phyloP scores from a whole-genome alignment of 2,797 vertebrate genomes.

The Sebastes oblongus region DNA sequence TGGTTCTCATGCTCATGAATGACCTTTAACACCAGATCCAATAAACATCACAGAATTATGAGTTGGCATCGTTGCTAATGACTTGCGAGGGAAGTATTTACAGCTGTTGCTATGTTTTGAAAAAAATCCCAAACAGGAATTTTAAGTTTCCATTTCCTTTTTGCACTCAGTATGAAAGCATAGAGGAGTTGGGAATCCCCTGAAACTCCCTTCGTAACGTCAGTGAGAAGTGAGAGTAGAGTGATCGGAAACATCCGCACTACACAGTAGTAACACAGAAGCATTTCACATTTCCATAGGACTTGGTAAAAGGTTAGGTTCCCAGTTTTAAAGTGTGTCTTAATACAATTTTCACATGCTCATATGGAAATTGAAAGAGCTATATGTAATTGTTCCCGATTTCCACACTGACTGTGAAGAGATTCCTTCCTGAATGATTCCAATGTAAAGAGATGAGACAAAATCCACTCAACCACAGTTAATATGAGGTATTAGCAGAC shows the following conservation, averaged over 20 bases:
- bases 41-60: not conserved
- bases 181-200: constrained; percentile 7
- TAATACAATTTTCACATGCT: not conserved
- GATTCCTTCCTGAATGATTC: too few relatives aligned
- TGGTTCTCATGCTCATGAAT: not conserved
- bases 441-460: too few relatives aligned
- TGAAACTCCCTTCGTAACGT: not conserved
- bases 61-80: not conserved
- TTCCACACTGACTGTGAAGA: too few relatives aligned
- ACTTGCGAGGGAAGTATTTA: not conserved
- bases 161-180: not conserved
- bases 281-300: not conserved
- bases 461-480: too few relatives aligned
- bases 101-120: not conserved
- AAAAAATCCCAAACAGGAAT: not conserved
- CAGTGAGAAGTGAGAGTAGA: not conserved
- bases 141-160: not conserved
- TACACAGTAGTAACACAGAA: not conserved
- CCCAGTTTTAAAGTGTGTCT: not conserved
- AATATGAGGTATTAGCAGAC: too few relatives aligned
- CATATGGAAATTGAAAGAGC: not conserved
- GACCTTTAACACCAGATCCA: not conserved
- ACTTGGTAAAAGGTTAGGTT: not conserved
- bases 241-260: not conserved
- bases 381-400: not conserved